Base-by-base conservation (phyloP, 2,888 invertebrate genomes). In the Nineta flava region DNA sequence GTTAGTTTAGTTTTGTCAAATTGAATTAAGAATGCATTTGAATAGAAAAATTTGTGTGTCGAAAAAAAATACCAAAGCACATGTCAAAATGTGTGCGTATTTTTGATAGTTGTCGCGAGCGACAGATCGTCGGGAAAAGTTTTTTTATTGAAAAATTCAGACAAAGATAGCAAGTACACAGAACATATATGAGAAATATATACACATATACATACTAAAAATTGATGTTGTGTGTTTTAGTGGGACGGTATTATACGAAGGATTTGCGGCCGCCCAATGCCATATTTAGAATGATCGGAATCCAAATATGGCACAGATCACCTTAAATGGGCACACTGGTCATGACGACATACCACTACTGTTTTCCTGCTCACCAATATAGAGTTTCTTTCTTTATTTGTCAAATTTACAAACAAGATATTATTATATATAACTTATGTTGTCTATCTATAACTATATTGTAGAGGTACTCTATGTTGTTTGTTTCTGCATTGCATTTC, bases 241-340 rank as follows among this genome's bases (percentile, higher is more conserved):
- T 68, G 65, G 65, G 66, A 51, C 65, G 60, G 65, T 62, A 62
- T 26, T 62, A 66, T 65, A 66, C 59, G 61, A 64, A 61, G 64
- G 61, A 65, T 58, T 59, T 70, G 68, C 74, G 75, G 76, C 77
- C 74, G 80, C 77, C 79, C 77, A 76, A 75, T 74, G 75, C 83
- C 83, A 79, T 83, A 83, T 83, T 83, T 83, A 83, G 83, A 79
- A 77, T 72, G 76, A 75, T 72, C 73, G 77, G 77, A 73, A 80
- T 73, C 83, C 83, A 78, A 83, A 83, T 83, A 83, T 77, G 83
- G 84, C 73, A 76, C 76, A 78, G 75, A 76, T 77, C 75, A 74
- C 79, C 83, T 78, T 80, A 81, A 79, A 82, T 77, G 82, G 83
- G 72, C 75, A 79, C 45, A 45, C 45, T 49, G 16, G 45, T 34